Evolutionary conservation across 2,888 invertebrate genomes (phyloP).

Genomic region (Synanthedon formicaeformis): DNA sequence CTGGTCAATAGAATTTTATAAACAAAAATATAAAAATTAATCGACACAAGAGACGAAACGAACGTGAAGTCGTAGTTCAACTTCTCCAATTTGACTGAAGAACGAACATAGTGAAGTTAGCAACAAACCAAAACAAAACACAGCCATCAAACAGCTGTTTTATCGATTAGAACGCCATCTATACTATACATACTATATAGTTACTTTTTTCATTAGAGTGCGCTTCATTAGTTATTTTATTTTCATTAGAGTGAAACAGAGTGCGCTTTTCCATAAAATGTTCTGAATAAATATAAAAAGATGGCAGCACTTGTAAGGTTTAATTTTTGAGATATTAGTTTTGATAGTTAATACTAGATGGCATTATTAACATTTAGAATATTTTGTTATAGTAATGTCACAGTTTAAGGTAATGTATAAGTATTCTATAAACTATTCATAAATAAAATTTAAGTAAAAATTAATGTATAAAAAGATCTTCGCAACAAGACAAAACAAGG

Average conservation of each 20-base stretch:
- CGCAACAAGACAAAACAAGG: slow-evolving; percentile 30
- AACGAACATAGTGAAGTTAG: slow-evolving; percentile 36
- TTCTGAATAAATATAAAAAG: background rate
- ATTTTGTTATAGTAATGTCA: too few relatives aligned
- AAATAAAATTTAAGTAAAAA: background rate
- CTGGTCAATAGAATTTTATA: slow-evolving; percentile 26
- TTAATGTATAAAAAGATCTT: background rate
- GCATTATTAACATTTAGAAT: background rate
- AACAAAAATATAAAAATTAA: slow-evolving; percentile 26
- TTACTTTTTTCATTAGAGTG: too few relatives aligned
- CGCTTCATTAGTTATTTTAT: too few relatives aligned
- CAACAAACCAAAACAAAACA: slow-evolving; percentile 35
- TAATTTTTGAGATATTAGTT: background rate
- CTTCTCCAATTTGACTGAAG: slow-evolving; percentile 14
- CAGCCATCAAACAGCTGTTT: slow-evolving; percentile 44
- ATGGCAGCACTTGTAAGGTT: background rate
- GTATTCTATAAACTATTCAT: background rate
- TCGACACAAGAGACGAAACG: slow-evolving; percentile 24
- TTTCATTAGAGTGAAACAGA: too few relatives aligned
- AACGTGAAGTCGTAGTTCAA: slow-evolving; percentile 32
- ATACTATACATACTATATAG: background rate
- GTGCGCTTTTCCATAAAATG: too few relatives aligned
- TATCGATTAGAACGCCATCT: slow-evolving; percentile 16
- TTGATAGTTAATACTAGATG: background rate
- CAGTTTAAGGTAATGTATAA: too few relatives aligned